Percentiles rank a stretch among this genome's conserved stretches.
phyloP scores from a whole-genome alignment of 2,888 invertebrate species.

The Orgyia antiqua region DNA sequence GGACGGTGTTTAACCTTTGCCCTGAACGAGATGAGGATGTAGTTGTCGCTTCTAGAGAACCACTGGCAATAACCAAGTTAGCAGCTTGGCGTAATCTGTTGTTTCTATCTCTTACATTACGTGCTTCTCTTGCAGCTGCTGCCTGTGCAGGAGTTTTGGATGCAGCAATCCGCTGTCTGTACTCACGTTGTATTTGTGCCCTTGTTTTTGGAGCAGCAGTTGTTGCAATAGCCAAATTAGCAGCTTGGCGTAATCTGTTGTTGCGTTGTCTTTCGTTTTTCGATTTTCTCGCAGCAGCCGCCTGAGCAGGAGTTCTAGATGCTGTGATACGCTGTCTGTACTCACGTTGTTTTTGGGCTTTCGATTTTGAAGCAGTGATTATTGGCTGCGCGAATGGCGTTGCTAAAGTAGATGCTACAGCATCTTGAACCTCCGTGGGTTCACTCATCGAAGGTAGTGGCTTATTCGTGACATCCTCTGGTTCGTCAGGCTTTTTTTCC shows the following conservation, averaged over 20 bases:
- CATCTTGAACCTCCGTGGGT: slow-evolving; percentile 21
- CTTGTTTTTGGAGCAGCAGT: slow-evolving; percentile 18
- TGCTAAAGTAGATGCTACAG: slow-evolving; percentile 21
- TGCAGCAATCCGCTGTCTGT: slow-evolving; percentile 14
- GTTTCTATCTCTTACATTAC: slow-evolving; percentile 22
- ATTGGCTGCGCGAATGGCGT: slow-evolving; percentile 22
- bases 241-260: slow-evolving; percentile 24
- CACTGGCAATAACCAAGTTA: slow-evolving; percentile 18
- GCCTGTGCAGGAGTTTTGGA: slow-evolving; percentile 26
- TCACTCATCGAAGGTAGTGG: slow-evolving; percentile 21
- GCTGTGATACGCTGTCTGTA: slow-evolving; percentile 13
- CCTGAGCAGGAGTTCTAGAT: slow-evolving; percentile 26
- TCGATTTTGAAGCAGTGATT: slow-evolving; percentile 18
- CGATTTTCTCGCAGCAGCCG: slow-evolving; percentile 20
- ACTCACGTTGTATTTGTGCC: slow-evolving; percentile 26
- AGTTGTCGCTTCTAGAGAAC: slow-evolving; percentile 13
- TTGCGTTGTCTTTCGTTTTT: slow-evolving; percentile 22
- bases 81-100: slow-evolving; percentile 26
- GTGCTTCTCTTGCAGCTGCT: slow-evolving; percentile 19
- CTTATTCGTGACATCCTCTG: slow-evolving; percentile 21
- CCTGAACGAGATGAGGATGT: slow-evolving; percentile 13
- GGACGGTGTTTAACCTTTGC: slow-evolving; percentile 3
- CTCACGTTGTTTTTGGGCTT: slow-evolving; percentile 25
- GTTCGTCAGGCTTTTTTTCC: slow-evolving; percentile 18
- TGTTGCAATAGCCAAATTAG: slow-evolving; percentile 22